These are phyloP conservation scores for Micrasema longulum DNA, from an alignment of 1,140 invertebrate genomes.

Conservation along the genomic window DNA sequence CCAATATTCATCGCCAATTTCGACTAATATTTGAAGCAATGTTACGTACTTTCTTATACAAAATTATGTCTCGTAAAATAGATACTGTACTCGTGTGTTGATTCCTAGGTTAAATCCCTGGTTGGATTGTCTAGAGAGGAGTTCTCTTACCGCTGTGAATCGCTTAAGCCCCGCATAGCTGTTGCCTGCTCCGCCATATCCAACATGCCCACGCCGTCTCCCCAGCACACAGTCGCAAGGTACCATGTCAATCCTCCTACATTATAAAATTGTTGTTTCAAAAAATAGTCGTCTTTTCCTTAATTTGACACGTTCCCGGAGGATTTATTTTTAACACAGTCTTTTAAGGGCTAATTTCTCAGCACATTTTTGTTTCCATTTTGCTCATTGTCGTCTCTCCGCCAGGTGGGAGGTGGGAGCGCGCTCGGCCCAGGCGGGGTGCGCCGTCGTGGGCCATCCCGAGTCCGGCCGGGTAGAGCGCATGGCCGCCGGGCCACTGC, in stretches of 20 bases:
- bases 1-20: too few relatives aligned
- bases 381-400: too few relatives aligned
- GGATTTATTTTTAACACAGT: too few relatives aligned
- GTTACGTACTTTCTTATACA: too few relatives aligned
- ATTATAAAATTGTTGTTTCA: too few relatives aligned
- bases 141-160: constrained; percentile 56
- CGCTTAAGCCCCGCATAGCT: constrained; percentile 55
- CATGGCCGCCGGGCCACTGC: constrained; percentile 30
- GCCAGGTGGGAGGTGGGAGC: constrained; percentile 50
- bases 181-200: constrained; percentile 57
- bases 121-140: constrained; percentile 57
- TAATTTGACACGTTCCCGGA: too few relatives aligned
- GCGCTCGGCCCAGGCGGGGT: constrained; percentile 45
- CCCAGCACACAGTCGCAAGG: constrained; percentile 50
- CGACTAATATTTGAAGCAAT: too few relatives aligned
- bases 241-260: neutral
- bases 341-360: too few relatives aligned
- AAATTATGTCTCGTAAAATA: too few relatives aligned
- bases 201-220: constrained; percentile 47
- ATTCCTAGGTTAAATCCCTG: constrained; percentile 62
- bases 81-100: too few relatives aligned
- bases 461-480: constrained; percentile 29
- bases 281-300: too few relatives aligned
- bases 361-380: too few relatives aligned
- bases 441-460: constrained; percentile 40